Evolutionary conservation across 2,797 vertebrate genomes (phyloP).

Genomic region (Pseudocheirus occidentalis): DNA sequence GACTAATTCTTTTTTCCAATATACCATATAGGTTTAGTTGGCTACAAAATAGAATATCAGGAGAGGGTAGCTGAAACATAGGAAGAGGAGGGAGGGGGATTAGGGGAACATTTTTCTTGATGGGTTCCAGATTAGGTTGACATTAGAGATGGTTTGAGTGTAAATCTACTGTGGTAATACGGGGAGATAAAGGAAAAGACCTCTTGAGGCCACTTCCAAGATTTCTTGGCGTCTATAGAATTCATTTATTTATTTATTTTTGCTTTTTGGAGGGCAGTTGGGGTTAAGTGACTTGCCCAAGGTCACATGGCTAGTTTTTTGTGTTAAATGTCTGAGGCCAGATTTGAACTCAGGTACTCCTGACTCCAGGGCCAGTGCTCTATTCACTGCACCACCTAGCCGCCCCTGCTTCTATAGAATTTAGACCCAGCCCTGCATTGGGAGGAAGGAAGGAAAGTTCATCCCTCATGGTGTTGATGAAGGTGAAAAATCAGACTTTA

Average conservation of each 20-base stretch:
- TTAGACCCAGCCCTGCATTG: conserved; percentile 21
- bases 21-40: not conserved
- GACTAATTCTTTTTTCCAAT: not conserved
- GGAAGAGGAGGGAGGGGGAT: not conserved
- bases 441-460: not conserved
- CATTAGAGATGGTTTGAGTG: not conserved
- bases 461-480: conserved; percentile 41
- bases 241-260: too few species aligned
- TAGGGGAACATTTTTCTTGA: conserved; percentile 26
- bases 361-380: too few species aligned
- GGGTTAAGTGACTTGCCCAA: too few species aligned
- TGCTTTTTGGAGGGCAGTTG: too few species aligned
- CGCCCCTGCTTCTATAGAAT: conserved; percentile 46
- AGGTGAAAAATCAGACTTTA: conserved; percentile 1
- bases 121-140: conserved; percentile 17
- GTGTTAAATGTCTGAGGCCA: too few species aligned
- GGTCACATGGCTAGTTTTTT: too few species aligned
- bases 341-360: too few species aligned
- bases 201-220: conserved; percentile 21
- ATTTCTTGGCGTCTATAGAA: conserved; percentile 49
- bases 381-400: too few species aligned
- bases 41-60: not conserved
- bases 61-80: not conserved
- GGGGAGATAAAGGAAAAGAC: not conserved
- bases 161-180: not conserved